phyloP scores from a whole-genome alignment of 2,113 vertebrate species.

The Tragelaphus imberbis region DNA sequence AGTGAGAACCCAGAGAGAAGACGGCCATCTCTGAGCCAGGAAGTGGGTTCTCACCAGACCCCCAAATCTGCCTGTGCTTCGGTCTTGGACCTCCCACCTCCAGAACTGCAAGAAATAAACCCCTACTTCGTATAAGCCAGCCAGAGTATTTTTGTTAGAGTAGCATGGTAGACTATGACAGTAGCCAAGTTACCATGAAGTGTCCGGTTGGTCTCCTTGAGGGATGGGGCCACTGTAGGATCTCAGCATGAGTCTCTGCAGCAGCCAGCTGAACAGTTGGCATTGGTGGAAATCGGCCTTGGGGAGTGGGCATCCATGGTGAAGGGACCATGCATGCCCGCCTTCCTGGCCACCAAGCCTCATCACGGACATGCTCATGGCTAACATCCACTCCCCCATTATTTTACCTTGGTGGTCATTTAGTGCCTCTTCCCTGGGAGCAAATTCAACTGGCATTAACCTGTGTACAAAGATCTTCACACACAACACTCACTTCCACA shows the following conservation, averaged over 20 bases:
- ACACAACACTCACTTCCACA: background rate
- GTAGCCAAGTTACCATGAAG: background rate
- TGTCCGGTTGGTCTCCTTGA: background rate
- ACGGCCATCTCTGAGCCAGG: background rate
- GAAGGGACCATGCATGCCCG: accelerated
- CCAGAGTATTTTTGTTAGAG: background rate
- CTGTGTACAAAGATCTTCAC: background rate
- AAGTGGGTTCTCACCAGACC: background rate
- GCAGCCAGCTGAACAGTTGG: background rate
- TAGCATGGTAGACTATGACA: background rate
- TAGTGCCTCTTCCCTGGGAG: background rate
- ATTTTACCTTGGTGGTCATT: background rate
- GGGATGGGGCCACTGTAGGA: background rate
- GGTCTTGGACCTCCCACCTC: too few species aligned
- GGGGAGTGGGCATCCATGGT: background rate
- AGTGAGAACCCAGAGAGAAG: background rate
- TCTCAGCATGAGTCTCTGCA: background rate
- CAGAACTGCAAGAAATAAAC: background rate
- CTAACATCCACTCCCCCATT: background rate
- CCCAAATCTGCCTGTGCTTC: background rate
- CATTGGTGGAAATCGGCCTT: background rate
- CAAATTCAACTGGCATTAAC: background rate
- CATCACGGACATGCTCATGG: accelerated
- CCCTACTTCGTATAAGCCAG: background rate
- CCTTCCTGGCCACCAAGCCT: background rate